A percentile compares a stretch with the other conserved stretches of the same genome.
These are phyloP conservation scores for Chaetodon auriga DNA, from an alignment of 2,113 vertebrate species.

Conservation along the genomic window DNA sequence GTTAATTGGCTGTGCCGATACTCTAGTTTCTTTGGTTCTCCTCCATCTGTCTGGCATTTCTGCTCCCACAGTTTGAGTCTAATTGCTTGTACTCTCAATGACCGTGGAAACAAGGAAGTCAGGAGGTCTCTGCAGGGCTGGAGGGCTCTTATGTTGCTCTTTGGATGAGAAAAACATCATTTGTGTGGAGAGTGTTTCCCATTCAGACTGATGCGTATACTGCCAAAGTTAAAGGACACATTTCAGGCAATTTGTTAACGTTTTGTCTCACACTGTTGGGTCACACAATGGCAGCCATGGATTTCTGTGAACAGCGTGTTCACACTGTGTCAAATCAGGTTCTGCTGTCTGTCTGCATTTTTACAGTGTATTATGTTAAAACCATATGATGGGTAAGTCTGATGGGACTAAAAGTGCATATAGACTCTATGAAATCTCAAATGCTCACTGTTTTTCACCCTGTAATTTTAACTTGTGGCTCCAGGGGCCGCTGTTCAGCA, in stretches of 20 bases:
- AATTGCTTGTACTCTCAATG: neutral
- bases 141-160: neutral
- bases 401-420: neutral
- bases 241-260: neutral
- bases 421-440: neutral
- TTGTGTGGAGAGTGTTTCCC: neutral
- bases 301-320: neutral
- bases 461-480: neutral
- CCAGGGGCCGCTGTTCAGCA: slow-evolving; percentile 23
- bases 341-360: no score
- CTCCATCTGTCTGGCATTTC: neutral
- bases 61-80: neutral
- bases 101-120: slow-evolving; percentile 1
- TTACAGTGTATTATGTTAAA: neutral
- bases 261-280: neutral
- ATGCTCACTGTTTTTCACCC: neutral
- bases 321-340: neutral
- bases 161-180: slow-evolving; percentile 4
- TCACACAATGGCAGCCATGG: neutral
- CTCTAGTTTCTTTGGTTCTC: neutral
- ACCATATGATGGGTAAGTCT: neutral
- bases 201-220: no score
- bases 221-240: neutral
- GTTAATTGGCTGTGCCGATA: neutral
- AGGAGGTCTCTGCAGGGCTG: slow-evolving; percentile 1